phyloP scores from a whole-genome alignment of 1,140 invertebrate species.

The Drosophila kurseongensis region DNA sequence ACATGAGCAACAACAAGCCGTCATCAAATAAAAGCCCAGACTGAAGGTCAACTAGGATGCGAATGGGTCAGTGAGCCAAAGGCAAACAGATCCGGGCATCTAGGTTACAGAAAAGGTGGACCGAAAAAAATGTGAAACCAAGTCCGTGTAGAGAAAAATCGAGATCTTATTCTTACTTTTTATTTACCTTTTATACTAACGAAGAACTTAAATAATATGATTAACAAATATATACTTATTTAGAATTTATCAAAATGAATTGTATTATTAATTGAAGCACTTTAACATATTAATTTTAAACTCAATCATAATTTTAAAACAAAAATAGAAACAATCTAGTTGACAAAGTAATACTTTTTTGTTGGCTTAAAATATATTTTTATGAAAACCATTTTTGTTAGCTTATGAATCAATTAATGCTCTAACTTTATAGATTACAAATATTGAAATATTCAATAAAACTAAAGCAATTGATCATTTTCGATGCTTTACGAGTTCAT shows the following conservation, averaged over 20 bases:
- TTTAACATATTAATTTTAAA: no score
- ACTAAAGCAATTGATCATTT: slow-evolving; percentile 5
- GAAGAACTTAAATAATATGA: no score
- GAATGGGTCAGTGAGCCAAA: slow-evolving; percentile 34
- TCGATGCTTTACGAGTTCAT: not conserved
- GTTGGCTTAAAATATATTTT: not conserved
- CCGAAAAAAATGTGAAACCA: not conserved
- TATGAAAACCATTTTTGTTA: no score
- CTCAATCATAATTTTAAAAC: no score
- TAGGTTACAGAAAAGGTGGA: slow-evolving; percentile 14
- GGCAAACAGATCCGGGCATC: slow-evolving; percentile 3
- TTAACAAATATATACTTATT: no score
- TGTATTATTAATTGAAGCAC: no score
- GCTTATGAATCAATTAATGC: not conserved
- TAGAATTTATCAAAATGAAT: no score
- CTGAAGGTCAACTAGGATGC: slow-evolving; percentile 49
- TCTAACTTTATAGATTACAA: slow-evolving; percentile 1
- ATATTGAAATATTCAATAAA: not conserved
- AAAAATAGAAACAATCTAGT: no score
- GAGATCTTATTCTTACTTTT: no score
- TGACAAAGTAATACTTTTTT: no score
- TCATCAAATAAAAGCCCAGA: slow-evolving; percentile 46
- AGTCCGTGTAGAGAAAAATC: no score
- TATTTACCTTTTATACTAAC: no score
- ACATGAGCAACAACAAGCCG: slow-evolving; percentile 51